Percentiles rank a stretch among this genome's conserved stretches.
Evolutionary conservation across 2,113 vertebrate species (phyloP).

Genomic region (Tetraodon nigroviridis): DNA sequence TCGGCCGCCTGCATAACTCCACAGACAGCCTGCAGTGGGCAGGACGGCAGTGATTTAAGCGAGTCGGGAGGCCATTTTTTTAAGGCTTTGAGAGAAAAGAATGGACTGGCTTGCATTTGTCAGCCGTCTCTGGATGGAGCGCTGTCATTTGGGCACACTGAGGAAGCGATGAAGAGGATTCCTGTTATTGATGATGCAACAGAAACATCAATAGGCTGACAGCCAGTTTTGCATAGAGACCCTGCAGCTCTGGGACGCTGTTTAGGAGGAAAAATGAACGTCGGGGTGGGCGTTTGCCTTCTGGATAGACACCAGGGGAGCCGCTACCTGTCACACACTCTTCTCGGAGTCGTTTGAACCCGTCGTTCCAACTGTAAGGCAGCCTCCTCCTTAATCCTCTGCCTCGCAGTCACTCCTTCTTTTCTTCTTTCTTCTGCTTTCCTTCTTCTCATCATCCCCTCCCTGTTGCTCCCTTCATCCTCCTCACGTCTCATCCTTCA

Average conservation of each 20-base stretch:
- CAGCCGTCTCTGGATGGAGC: neutral
- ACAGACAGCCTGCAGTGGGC: no score
- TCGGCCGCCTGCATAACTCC: no score
- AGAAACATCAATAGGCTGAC: neutral
- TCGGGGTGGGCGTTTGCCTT: constrained; percentile 7
- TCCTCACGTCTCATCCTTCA: neutral
- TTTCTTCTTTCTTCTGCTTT: neutral
- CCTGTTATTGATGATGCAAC: neutral
- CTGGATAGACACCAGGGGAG: constrained; percentile 10
- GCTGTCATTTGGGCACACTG: no score
- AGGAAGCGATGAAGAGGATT: neutral
- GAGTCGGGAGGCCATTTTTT: neutral
- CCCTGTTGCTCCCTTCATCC: neutral
- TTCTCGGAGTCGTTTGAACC: constrained; percentile 9
- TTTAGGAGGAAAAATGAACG: neutral
- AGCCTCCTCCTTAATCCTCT: constrained; percentile 4
- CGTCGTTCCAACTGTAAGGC: neutral
- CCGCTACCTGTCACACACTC: constrained; percentile 8
- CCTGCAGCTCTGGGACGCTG: neutral
- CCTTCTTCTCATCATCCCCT: neutral
- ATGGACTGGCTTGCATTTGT: neutral
- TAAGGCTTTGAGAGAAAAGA: neutral
- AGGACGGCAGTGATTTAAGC: no score
- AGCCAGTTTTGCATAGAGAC: neutral
- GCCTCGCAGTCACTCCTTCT: neutral